Conservation (phyloP, 2,888 invertebrate genomes). For the Andrena praecox region DNA sequence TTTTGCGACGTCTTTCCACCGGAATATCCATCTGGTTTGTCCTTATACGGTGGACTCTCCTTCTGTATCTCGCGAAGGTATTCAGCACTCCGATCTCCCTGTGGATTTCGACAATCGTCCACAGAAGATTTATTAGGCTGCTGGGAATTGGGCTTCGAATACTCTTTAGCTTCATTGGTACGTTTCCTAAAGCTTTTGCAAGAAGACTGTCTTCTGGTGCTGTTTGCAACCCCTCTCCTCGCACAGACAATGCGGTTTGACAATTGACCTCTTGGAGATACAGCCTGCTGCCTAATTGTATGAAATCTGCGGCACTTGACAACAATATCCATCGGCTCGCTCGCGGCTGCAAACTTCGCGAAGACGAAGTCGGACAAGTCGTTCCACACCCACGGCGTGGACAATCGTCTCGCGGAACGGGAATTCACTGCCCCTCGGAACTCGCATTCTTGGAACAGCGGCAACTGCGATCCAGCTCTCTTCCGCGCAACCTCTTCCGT, state of each 20-base stretch:
- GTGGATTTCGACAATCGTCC: not conserved
- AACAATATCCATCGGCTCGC: not conserved
- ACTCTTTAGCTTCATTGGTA: not conserved
- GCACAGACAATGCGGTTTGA: not conserved
- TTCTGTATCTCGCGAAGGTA: constrained; percentile 18
- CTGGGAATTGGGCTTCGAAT: not conserved
- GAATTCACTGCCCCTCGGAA: not conserved
- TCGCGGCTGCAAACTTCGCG: not conserved
- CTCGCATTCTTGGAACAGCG: not conserved
- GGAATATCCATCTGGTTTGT: constrained; percentile 32
- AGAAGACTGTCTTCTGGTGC: not conserved
- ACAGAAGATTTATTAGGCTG: too few relatives aligned
- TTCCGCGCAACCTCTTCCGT: not conserved
- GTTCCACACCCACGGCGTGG: not conserved
- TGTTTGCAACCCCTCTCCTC: not conserved
- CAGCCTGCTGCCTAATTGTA: not conserved
- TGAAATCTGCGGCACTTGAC: not conserved
- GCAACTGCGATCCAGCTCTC: not conserved
- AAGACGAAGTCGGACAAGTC: not conserved
- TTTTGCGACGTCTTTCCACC: not conserved
- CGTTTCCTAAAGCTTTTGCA: not conserved
- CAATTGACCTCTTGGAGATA: not conserved
- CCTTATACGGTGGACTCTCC: not conserved
- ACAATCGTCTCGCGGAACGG: not conserved
- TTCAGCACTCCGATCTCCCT: not conserved